Evolutionary conservation across 2,888 invertebrate species (phyloP).

Genomic region (Keiferia lycopersicella): DNA sequence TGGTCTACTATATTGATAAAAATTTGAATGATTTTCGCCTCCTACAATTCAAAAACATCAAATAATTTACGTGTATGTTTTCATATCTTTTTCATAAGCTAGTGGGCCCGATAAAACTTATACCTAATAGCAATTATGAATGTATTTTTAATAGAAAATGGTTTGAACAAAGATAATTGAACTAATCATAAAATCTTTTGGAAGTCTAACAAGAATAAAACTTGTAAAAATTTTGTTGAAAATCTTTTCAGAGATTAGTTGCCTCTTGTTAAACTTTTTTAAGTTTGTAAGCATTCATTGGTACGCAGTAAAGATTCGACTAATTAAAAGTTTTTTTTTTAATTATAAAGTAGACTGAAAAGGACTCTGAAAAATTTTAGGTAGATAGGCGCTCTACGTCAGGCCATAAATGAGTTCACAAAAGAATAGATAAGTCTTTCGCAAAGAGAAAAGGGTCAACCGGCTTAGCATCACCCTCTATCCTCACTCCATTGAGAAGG

Average conservation of each 20-base stretch:
- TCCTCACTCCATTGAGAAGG: conserved; percentile 41
- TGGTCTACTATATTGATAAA: too few species aligned
- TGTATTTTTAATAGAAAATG: too few species aligned
- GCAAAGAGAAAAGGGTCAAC: conserved; percentile 12
- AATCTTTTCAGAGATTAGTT: neutral
- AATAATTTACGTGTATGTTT: too few species aligned
- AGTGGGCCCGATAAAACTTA: too few species aligned
- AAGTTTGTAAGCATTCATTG: neutral
- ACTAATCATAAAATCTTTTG: neutral
- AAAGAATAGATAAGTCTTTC: conserved; percentile 6
- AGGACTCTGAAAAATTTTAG: neutral
- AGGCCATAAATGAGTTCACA: neutral
- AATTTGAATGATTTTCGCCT: too few species aligned
- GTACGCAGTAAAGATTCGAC: too few species aligned
- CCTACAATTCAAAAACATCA: too few species aligned
- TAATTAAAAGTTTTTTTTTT: neutral
- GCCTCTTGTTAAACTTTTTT: neutral
- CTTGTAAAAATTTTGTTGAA: neutral
- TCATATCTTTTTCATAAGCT: too few species aligned
- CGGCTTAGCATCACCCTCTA: conserved; percentile 35
- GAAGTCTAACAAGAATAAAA: neutral
- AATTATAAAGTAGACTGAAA: neutral
- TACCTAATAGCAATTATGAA: too few species aligned
- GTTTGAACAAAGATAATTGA: too few species aligned
- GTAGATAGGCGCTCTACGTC: neutral